Evolutionary conservation across 2,888 invertebrate species (phyloP).

Genomic region (Drosophila kanekoi): DNA sequence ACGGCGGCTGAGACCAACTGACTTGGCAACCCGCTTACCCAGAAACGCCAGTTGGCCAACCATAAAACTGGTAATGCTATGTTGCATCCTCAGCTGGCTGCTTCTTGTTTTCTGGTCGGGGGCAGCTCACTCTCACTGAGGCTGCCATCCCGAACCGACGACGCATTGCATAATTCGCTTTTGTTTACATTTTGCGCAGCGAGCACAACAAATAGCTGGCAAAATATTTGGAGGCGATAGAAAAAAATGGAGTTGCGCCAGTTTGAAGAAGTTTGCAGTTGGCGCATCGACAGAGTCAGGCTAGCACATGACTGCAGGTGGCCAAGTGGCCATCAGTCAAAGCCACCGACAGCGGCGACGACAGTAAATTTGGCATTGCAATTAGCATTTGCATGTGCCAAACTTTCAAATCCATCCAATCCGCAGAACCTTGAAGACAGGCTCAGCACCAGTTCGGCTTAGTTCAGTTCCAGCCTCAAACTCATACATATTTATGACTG

Average conservation of each 20-base stretch:
- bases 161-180: slow-evolving; percentile 63
- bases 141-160: slow-evolving; percentile 39
- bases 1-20: slow-evolving; percentile 48
- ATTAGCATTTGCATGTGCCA: slow-evolving; percentile 68
- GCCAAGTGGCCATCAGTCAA: slow-evolving; percentile 55
- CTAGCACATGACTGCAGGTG: slow-evolving; percentile 28
- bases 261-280: slow-evolving; percentile 41
- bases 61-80: slow-evolving; percentile 58
- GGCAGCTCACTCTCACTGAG: slow-evolving; percentile 60
- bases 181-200: slow-evolving; percentile 58
- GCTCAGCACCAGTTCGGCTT: slow-evolving; percentile 10
- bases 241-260: slow-evolving; percentile 50
- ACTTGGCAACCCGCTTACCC: slow-evolving; percentile 67
- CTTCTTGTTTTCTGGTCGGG: slow-evolving; percentile 28
- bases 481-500: slow-evolving; percentile 63
- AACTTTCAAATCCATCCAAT: slow-evolving; percentile 59
- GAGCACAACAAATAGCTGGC: slow-evolving; percentile 51
- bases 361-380: slow-evolving; percentile 37
- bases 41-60: slow-evolving; percentile 57
- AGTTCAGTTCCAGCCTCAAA: slow-evolving; percentile 19
- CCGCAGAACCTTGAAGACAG: slow-evolving; percentile 61
- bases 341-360: slow-evolving; percentile 25
- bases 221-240: slow-evolving; percentile 28
- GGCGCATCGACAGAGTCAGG: slow-evolving; percentile 5
- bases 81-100: slow-evolving; percentile 65